phyloP scores from a whole-genome alignment of 2,888 invertebrate genomes.

The Mylabris sibirica region DNA sequence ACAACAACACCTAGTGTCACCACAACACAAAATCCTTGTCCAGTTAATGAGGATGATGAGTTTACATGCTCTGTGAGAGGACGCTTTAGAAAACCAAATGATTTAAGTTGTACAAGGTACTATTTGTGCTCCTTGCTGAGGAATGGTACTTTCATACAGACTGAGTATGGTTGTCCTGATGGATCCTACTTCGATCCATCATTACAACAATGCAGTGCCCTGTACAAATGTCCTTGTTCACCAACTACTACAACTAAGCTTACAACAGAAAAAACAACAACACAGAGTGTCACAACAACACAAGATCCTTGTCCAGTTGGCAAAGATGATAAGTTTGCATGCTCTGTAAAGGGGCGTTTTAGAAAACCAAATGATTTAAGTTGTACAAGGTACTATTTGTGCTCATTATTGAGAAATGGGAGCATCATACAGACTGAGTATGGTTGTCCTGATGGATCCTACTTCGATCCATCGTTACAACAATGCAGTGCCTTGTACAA shows the following conservation, averaged over 20 bases:
- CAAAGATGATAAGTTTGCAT: slow-evolving; percentile 24
- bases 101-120: slow-evolving; percentile 61
- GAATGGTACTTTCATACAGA: slow-evolving; percentile 52
- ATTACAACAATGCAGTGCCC: slow-evolving; percentile 31
- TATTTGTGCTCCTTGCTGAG: slow-evolving; percentile 56
- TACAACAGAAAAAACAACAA: slow-evolving; percentile 4
- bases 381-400: slow-evolving; percentile 61
- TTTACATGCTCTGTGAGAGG: slow-evolving; percentile 33
- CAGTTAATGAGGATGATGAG: background rate
- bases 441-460: slow-evolving; percentile 38
- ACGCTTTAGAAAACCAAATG: slow-evolving; percentile 30
- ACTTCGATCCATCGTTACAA: slow-evolving; percentile 36
- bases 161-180: slow-evolving; percentile 38
- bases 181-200: slow-evolving; percentile 40
- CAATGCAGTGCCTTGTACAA: slow-evolving; percentile 30
- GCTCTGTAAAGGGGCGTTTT: slow-evolving; percentile 36
- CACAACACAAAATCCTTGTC: slow-evolving; percentile 4
- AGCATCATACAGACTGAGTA: slow-evolving; percentile 52
- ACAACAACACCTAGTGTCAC: background rate
- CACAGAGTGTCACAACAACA: background rate
- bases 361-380: slow-evolving; percentile 48
- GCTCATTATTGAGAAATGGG: slow-evolving; percentile 51
- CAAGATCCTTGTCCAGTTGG: background rate
- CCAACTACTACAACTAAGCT: background rate
- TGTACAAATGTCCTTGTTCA: slow-evolving; percentile 36